A percentile compares a stretch with the other conserved stretches of the same genome.
phyloP scores from a whole-genome alignment of 2,113 vertebrate species.

The Megaleporinus macrocephalus region DNA sequence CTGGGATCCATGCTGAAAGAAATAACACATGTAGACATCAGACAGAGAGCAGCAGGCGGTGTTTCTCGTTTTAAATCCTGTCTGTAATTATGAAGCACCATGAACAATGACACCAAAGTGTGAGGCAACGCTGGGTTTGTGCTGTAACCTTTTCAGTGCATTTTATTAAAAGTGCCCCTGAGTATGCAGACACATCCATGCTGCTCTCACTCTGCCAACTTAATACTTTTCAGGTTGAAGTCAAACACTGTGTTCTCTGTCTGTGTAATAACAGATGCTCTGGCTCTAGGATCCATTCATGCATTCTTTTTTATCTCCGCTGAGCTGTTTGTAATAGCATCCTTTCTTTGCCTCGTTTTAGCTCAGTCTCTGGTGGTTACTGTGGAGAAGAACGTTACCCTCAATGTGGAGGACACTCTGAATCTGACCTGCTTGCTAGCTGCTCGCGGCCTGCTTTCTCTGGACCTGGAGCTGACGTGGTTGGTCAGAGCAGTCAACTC shows the following conservation, averaged over 20 bases:
- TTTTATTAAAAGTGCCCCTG: conserved; percentile 7
- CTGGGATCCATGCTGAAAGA: background rate
- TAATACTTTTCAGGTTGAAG: background rate
- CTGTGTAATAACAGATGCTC: background rate
- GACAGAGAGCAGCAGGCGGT: background rate
- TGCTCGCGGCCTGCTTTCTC: background rate
- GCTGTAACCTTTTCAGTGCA: conserved; percentile 1
- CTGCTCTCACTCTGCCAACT: background rate
- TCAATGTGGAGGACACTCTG: conserved; percentile 51
- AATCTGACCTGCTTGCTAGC: conserved; percentile 54
- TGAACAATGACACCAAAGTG: conserved; percentile 7
- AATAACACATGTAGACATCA: background rate
- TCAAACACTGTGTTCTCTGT: background rate
- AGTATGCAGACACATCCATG: background rate
- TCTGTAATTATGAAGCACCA: conserved; percentile 18
- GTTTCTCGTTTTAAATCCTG: background rate
- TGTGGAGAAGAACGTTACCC: conserved; percentile 42
- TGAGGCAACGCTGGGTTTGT: background rate
- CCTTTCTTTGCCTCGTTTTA: conserved; percentile 37
- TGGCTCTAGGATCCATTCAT: background rate
- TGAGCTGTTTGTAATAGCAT: background rate
- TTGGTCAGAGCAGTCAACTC: conserved; percentile 10
- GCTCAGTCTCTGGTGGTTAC: conserved; percentile 54
- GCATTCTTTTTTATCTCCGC: background rate
- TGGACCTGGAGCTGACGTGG: conserved; percentile 57